Evolutionary conservation across 2,797 vertebrate genomes (phyloP).

Genomic region (Pelochelys cantorii): DNA sequence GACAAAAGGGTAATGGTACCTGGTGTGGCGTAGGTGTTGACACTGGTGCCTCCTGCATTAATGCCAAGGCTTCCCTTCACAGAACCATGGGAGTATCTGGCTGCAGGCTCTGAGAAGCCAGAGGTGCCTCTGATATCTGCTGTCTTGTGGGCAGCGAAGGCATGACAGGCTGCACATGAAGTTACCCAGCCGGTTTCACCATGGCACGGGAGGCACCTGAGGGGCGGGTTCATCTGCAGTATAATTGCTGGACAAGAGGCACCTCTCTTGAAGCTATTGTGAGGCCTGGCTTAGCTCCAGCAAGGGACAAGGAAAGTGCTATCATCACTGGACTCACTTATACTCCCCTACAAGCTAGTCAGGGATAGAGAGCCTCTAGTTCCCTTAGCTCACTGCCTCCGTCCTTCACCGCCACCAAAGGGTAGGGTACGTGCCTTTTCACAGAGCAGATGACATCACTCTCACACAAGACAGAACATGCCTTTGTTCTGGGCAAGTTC

Average conservation of each 20-base stretch:
- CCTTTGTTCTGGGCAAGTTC: neutral
- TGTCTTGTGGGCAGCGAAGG: neutral
- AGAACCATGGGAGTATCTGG: neutral
- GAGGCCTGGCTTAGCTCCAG: neutral
- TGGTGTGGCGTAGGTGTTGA: neutral
- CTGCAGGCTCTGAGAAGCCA: neutral
- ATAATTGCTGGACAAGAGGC: neutral
- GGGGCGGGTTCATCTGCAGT: neutral
- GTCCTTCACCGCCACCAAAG: neutral
- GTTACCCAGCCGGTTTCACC: neutral
- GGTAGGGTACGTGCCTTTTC: neutral
- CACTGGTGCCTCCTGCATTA: neutral
- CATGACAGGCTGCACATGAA: neutral
- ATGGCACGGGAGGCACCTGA: neutral
- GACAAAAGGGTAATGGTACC: neutral
- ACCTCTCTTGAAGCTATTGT: neutral
- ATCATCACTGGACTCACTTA: neutral
- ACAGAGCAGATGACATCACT: neutral
- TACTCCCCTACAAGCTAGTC: neutral
- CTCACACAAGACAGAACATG: neutral
- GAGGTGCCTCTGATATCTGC: neutral
- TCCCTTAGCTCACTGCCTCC: neutral
- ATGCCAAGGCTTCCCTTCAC: neutral
- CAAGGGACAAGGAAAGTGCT: neutral
- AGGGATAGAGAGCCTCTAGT: neutral